phyloP scores from a whole-genome alignment of 2,797 vertebrate genomes.

The Eulemur mongoz region DNA sequence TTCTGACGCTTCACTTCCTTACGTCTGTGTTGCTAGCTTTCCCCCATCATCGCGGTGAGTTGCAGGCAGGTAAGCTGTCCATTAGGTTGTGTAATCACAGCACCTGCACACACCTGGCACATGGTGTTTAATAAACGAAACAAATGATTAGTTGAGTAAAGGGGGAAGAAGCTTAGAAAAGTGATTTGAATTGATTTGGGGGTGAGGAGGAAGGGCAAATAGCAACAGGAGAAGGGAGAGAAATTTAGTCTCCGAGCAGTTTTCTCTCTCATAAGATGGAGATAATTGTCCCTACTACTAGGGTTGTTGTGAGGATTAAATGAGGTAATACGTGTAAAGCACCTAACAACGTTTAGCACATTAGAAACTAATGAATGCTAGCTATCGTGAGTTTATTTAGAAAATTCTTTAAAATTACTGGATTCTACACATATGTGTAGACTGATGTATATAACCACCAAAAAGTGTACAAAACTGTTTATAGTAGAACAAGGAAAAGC shows the following conservation, averaged over 20 bases:
- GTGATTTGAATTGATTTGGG: background rate
- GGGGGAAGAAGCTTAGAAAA: background rate
- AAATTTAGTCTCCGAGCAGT: background rate
- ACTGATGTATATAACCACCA: background rate
- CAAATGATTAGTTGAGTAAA: background rate
- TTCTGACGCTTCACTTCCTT: background rate
- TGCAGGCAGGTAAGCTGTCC: no score
- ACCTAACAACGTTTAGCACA: background rate
- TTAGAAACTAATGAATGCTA: background rate
- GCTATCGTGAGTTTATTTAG: background rate
- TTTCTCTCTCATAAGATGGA: background rate
- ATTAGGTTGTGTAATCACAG: background rate
- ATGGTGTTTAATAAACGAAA: background rate
- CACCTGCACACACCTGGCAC: background rate
- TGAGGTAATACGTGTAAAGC: background rate
- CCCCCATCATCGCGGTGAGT: rapidly evolving
- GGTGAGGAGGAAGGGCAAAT: background rate
- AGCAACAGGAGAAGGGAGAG: background rate
- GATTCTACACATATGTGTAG: background rate
- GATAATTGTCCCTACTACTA: no score
- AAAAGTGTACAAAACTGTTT: background rate
- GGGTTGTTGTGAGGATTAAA: background rate
- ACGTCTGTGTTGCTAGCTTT: no score
- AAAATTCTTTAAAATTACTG: background rate
- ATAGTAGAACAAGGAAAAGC: background rate